A percentile compares a stretch with the other conserved stretches of the same genome.
phyloP scores from a whole-genome alignment of 64 coral and sea anemone species.

The Stichodactyla helianthus region DNA sequence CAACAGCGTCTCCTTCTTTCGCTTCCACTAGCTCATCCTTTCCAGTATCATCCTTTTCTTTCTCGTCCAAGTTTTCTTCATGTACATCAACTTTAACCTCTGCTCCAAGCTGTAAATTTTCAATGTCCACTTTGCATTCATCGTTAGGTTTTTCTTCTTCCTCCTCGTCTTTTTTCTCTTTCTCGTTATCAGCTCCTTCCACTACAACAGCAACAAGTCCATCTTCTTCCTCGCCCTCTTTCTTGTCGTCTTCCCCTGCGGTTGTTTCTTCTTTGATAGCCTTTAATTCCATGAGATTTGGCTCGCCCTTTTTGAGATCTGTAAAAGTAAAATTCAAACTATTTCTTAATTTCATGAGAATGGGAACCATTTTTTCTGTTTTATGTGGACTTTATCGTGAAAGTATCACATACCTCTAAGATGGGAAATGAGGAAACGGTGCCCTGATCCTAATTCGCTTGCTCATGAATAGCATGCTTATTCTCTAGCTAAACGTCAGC shows the following conservation, averaged over 20 bases:
- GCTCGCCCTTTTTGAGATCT: background rate
- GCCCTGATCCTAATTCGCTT: no score
- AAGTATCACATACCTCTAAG: no score
- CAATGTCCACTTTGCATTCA: background rate
- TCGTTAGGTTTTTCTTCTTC: background rate
- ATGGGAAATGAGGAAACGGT: no score
- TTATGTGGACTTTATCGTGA: background rate
- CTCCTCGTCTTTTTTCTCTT: background rate
- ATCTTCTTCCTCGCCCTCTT: background rate
- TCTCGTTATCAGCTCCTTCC: background rate
- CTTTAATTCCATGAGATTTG: conserved; percentile 1
- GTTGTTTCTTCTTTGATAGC: background rate
- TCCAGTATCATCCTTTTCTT: background rate
- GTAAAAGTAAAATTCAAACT: background rate
- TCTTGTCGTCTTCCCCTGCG: background rate
- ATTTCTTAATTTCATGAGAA: background rate
- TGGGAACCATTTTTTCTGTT: background rate
- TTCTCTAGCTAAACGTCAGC: no score
- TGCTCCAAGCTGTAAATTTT: background rate
- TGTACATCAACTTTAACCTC: conserved; percentile 11
- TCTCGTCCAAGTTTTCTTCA: background rate
- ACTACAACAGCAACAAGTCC: background rate
- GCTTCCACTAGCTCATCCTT: background rate
- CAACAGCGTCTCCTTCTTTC: background rate
- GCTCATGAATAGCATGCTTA: no score